Percentiles rank a stretch among this genome's conserved stretches.
phyloP scores from a whole-genome alignment of 2,888 invertebrate genomes.

The Harpagoxenus sublaevis region DNA sequence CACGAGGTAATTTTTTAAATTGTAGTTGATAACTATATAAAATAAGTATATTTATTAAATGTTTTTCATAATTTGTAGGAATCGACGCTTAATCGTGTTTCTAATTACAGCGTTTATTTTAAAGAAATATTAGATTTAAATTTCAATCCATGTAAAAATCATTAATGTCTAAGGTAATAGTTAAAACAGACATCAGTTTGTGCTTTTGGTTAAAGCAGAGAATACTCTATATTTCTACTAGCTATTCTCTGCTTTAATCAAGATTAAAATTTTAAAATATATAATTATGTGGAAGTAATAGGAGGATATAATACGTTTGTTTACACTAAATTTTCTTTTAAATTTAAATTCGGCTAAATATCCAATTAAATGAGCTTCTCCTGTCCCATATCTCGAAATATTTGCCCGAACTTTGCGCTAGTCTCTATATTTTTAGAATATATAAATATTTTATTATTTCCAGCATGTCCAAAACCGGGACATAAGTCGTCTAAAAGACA shows the following conservation, averaged over 20 bases:
- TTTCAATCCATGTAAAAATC: neutral
- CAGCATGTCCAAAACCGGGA: neutral
- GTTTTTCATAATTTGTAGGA: conserved; percentile 8
- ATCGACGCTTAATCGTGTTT: neutral
- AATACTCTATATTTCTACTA: neutral
- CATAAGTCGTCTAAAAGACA: neutral
- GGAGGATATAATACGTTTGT: no score
- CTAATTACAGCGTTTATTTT: neutral
- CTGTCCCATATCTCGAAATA: neutral
- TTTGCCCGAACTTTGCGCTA: neutral
- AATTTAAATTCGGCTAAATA: neutral
- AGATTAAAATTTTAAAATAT: no score
- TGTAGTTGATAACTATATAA: neutral
- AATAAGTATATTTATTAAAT: neutral
- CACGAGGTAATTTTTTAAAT: neutral
- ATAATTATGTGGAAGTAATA: no score
- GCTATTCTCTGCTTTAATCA: no score
- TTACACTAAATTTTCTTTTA: neutral
- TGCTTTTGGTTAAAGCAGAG: no score
- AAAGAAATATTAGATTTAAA: conserved; percentile 6
- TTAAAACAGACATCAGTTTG: no score
- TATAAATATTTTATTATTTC: neutral
- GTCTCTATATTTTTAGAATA: neutral
- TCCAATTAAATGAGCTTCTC: neutral
- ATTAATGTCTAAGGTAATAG: neutral